Evolutionary conservation across 2,888 invertebrate species (phyloP).

Genomic region (Cynaeus angustus): DNA sequence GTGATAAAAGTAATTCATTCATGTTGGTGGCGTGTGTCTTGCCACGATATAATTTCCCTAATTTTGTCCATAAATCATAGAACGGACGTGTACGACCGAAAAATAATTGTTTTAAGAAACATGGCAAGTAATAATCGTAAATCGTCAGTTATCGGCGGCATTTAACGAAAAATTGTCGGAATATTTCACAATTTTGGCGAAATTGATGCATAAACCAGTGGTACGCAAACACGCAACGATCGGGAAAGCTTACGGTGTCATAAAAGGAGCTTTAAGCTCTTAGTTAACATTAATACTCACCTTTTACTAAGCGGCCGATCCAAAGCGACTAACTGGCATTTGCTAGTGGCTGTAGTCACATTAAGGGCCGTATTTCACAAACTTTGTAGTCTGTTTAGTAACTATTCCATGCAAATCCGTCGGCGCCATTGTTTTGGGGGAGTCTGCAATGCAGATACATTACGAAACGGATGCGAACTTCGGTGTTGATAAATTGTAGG

Average conservation of each 20-base stretch:
- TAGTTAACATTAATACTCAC: conserved; percentile 22
- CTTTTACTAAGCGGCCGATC: conserved; percentile 39
- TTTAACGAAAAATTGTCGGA: conserved; percentile 21
- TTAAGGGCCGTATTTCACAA: conserved; percentile 34
- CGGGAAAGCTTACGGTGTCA: conserved; percentile 39
- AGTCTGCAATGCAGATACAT: conserved; percentile 49
- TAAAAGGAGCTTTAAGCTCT: conserved; percentile 47
- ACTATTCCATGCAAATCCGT: conserved; percentile 38
- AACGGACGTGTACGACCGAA: background rate
- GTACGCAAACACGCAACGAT: conserved; percentile 42
- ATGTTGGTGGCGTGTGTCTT: conserved; percentile 10
- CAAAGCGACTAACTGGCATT: conserved; percentile 26
- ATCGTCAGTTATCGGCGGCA: conserved; percentile 27
- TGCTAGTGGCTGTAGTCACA: conserved; percentile 28
- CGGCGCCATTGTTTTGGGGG: conserved; percentile 45
- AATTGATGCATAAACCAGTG: conserved; percentile 23
- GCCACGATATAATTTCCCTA: conserved; percentile 20
- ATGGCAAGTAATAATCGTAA: conserved; percentile 30
- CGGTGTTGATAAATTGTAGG: conserved; percentile 41
- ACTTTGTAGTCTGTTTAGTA: conserved; percentile 40
- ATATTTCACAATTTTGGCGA: background rate
- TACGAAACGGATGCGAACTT: conserved; percentile 37
- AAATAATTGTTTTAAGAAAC: conserved; percentile 18
- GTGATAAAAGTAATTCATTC: conserved; percentile 6
- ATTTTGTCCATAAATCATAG: conserved; percentile 25